These are phyloP conservation scores for Erebia aethiops DNA, from an alignment of 2,888 invertebrate genomes.

Conservation along the genomic window DNA sequence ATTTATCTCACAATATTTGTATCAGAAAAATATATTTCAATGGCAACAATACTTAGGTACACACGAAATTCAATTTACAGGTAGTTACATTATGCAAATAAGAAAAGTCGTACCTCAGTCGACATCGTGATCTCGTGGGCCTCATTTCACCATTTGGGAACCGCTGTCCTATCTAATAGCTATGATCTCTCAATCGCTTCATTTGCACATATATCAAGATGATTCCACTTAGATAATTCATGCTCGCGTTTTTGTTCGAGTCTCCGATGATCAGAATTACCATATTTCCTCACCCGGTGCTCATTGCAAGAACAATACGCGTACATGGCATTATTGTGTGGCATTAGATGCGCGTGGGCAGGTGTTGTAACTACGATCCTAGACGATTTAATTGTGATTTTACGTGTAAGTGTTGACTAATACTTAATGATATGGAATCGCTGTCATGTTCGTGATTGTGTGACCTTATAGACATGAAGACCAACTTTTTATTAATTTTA, in stretches of 20 bases:
- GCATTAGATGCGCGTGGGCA: slow-evolving; percentile 38
- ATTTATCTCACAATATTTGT: too few relatives aligned
- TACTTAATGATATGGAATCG: background rate
- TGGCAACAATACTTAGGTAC: too few relatives aligned
- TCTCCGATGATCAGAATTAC: slow-evolving; percentile 21
- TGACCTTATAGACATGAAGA: background rate
- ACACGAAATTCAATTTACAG: too few relatives aligned
- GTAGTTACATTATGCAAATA: too few relatives aligned
- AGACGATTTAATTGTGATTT: slow-evolving; percentile 32
- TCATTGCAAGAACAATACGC: slow-evolving; percentile 41
- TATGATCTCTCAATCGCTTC: slow-evolving; percentile 15
- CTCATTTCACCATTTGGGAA: background rate
- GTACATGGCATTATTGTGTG: slow-evolving; percentile 19
- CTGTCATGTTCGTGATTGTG: background rate
- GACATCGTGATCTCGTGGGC: too few relatives aligned
- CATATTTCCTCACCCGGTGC: slow-evolving; percentile 34
- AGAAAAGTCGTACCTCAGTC: too few relatives aligned
- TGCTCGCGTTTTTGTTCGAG: slow-evolving; percentile 21
- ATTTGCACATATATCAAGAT: slow-evolving; percentile 25
- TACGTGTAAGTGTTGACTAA: slow-evolving; percentile 9
- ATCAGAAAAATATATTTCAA: too few relatives aligned
- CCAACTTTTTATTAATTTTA: too few relatives aligned
- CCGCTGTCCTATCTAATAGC: slow-evolving; percentile 7
- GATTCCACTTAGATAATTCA: slow-evolving; percentile 22
- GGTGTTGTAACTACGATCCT: slow-evolving; percentile 34